These are phyloP conservation scores for Gryllus bimaculatus DNA, from an alignment of 1,140 invertebrate genomes.

Conservation along the genomic window DNA sequence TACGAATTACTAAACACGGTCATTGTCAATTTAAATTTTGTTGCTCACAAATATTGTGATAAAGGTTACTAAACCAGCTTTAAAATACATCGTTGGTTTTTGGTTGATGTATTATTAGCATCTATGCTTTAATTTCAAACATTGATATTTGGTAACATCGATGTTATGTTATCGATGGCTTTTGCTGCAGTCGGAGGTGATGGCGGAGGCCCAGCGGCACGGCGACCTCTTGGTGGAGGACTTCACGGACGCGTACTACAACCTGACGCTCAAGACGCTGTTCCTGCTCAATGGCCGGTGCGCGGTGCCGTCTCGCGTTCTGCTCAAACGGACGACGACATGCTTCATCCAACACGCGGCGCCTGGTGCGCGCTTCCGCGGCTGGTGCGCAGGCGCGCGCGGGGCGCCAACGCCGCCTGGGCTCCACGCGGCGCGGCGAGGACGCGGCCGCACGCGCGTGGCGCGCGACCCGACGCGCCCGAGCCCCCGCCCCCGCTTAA, in stretches of 20 bases:
- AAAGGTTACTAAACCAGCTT: too few relatives aligned
- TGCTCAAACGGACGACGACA: neutral
- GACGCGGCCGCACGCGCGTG: slow-evolving; percentile 48
- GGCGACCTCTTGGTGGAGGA: neutral
- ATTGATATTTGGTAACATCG: too few relatives aligned
- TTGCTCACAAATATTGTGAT: too few relatives aligned
- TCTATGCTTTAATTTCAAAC: too few relatives aligned
- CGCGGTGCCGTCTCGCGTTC: neutral
- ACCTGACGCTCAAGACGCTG: neutral
- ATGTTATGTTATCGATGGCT: too few relatives aligned
- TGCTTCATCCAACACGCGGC: neutral
- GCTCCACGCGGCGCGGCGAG: neutral
- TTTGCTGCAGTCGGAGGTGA: neutral
- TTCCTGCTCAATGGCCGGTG: neutral
- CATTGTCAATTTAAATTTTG: too few relatives aligned
- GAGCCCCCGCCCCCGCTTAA: slow-evolving; percentile 51
- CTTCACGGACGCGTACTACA: neutral
- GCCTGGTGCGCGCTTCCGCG: neutral
- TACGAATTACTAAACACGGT: too few relatives aligned
- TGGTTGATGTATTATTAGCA: too few relatives aligned
- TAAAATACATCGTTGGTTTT: too few relatives aligned
- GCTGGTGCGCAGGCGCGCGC: neutral
- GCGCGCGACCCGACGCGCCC: slow-evolving; percentile 30
- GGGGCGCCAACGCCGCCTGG: too few relatives aligned
- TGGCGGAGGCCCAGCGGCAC: neutral